A percentile compares a stretch with the other conserved stretches of the same genome.
phyloP scores from a whole-genome alignment of 2,888 invertebrate species.

The Monochamus alternatus region DNA sequence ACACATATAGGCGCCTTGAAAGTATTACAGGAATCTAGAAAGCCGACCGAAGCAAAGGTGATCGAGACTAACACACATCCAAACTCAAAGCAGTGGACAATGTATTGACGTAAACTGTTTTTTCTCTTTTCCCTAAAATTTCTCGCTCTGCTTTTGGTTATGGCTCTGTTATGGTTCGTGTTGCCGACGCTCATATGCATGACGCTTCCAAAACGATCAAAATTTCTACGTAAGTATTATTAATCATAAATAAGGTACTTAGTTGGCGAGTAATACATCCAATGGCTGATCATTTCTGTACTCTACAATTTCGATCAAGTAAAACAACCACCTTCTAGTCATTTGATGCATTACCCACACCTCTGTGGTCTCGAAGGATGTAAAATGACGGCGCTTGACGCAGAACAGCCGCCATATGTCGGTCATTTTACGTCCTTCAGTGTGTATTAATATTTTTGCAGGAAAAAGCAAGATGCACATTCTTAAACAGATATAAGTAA shows the following conservation, averaged over 20 bases:
- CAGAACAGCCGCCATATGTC: not conserved
- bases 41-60: slow-evolving; percentile 68
- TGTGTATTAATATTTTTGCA: slow-evolving; percentile 39
- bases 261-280: slow-evolving; percentile 37
- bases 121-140: slow-evolving; percentile 83
- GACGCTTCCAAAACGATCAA: slow-evolving; percentile 79
- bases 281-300: not conserved
- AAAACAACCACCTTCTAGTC: not conserved
- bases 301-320: too few relatives aligned
- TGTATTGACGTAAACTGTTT: slow-evolving; percentile 81
- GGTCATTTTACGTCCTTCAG: slow-evolving; percentile 21
- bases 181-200: slow-evolving; percentile 82
- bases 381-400: not conserved
- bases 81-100: slow-evolving; percentile 67
- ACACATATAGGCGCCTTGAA: slow-evolving; percentile 36
- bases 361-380: not conserved
- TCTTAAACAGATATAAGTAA: slow-evolving; percentile 15
- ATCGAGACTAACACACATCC: slow-evolving; percentile 65
- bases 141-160: slow-evolving; percentile 85
- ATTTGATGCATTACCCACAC: slow-evolving; percentile 16
- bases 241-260: slow-evolving; percentile 56
- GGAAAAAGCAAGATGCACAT: slow-evolving; percentile 50
- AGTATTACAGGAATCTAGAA: slow-evolving; percentile 46
- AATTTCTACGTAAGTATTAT: slow-evolving; percentile 83
- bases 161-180: slow-evolving; percentile 82